Evolutionary conservation across 1,140 invertebrate genomes (phyloP).

Genomic region (Lethocerus indicus): DNA sequence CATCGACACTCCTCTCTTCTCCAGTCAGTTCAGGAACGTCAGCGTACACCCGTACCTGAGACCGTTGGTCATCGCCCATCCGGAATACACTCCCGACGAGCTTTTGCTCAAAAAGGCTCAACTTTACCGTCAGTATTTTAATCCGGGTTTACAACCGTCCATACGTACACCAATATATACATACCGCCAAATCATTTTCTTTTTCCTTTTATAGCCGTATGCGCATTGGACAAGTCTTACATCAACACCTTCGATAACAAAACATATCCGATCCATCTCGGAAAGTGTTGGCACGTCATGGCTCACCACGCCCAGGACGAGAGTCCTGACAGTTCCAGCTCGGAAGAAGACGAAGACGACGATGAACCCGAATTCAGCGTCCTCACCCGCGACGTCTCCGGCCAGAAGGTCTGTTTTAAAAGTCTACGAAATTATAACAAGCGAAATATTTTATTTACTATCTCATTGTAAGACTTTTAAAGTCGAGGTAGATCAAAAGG

Average conservation of each 20-base stretch:
- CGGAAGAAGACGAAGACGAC: constrained; percentile 18
- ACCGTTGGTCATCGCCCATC: constrained; percentile 26
- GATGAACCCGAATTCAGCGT: too few relatives aligned
- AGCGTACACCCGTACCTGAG: constrained; percentile 20
- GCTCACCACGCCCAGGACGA: constrained; percentile 22
- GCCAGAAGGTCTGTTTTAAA: too few relatives aligned
- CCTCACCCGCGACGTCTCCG: constrained; percentile 22
- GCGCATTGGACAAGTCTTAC: constrained; percentile 32
- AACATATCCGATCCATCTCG: constrained; percentile 32
- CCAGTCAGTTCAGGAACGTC: constrained; percentile 25
- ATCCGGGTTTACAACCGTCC: too few relatives aligned
- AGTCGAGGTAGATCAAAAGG: too few relatives aligned
- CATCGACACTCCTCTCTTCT: constrained; percentile 16
- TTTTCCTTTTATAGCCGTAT: constrained; percentile 29
- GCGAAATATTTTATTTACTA: too few relatives aligned
- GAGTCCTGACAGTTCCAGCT: constrained; percentile 11
- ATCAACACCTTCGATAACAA: constrained; percentile 42
- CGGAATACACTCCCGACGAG: constrained; percentile 23
- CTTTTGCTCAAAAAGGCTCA: too few relatives aligned
- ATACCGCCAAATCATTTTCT: not conserved
- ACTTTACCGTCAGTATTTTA: too few relatives aligned
- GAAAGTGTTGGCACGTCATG: constrained; percentile 36
- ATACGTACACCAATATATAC: too few relatives aligned
- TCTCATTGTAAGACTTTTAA: too few relatives aligned
- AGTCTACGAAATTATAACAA: too few relatives aligned